Percentiles rank a stretch among this genome's conserved stretches.
Evolutionary conservation across 2,113 vertebrate species (phyloP).

Genomic region (Rhegmatorhina hoffmannsi): DNA sequence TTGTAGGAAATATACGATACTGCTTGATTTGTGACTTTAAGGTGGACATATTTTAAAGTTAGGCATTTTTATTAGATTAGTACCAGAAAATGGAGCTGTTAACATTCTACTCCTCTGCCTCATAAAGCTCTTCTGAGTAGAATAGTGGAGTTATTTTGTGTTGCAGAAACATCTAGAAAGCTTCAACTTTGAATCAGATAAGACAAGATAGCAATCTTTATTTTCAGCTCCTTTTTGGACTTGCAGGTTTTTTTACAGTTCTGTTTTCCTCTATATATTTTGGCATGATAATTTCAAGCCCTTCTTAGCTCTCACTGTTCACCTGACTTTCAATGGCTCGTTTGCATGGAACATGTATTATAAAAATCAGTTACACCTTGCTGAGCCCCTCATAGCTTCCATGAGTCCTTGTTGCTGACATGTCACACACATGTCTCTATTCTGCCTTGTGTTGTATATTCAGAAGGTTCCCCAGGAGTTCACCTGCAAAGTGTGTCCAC

Average conservation of each 20-base stretch:
- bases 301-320: background rate
- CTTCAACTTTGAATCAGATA: background rate
- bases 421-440: background rate
- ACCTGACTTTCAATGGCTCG: background rate
- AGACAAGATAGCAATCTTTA: background rate
- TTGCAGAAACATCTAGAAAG: background rate
- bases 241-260: background rate
- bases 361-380: background rate
- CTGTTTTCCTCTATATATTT: background rate
- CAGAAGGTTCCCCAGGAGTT: background rate
- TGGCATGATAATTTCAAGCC: background rate
- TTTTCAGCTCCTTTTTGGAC: background rate
- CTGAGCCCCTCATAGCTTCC: background rate
- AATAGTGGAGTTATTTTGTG: background rate
- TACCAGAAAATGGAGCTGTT: slow-evolving; percentile 53
- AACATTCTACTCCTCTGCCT: slow-evolving; percentile 23
- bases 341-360: background rate
- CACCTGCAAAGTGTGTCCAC: background rate
- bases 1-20: slow-evolving; percentile 29
- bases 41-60: slow-evolving; percentile 38
- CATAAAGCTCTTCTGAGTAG: background rate
- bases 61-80: slow-evolving; percentile 49
- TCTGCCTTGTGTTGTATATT: background rate
- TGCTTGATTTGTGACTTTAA: slow-evolving; percentile 42
- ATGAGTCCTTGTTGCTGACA: background rate